A percentile compares a stretch with the other conserved stretches of the same genome.
Evolutionary conservation across 1,140 invertebrate species (phyloP).

Genomic region (Orius insidiosus): DNA sequence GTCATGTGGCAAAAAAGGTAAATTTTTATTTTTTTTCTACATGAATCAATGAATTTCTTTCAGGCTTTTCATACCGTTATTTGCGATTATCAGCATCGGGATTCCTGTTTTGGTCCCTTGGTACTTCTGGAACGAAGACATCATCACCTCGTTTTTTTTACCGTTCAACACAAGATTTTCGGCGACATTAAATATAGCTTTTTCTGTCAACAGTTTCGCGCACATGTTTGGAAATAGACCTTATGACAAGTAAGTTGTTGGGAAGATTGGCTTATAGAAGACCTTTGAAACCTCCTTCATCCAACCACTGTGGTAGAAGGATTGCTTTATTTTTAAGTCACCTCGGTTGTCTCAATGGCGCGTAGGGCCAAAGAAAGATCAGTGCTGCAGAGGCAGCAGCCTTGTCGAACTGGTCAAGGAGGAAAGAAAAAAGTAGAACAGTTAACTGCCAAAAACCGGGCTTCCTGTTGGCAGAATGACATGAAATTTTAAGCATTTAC

Average conservation of each 20-base stretch:
- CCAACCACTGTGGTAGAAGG: too few species aligned
- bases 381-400: too few species aligned
- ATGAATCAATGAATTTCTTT: conserved; percentile 19
- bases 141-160: conserved; percentile 64
- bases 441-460: too few species aligned
- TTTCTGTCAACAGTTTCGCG: conserved; percentile 61
- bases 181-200: conserved; percentile 73
- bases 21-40: conserved; percentile 17
- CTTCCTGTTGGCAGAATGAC: too few species aligned
- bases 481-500: too few species aligned
- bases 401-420: too few species aligned
- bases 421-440: too few species aligned
- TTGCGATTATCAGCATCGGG: conserved; percentile 54
- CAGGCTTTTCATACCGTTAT: conserved; percentile 57
- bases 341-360: too few species aligned
- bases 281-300: too few species aligned
- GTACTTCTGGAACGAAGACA: conserved; percentile 65
- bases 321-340: too few species aligned
- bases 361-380: too few species aligned
- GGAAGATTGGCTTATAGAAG: too few species aligned
- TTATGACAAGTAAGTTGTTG: conserved; percentile 48
- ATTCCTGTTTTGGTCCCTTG: conserved; percentile 62
- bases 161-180: conserved; percentile 68
- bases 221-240: conserved; percentile 53
- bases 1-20: conserved; percentile 71